phyloP scores from a whole-genome alignment of 1,140 invertebrate genomes.

The Panagrolaimus sp. region DNA sequence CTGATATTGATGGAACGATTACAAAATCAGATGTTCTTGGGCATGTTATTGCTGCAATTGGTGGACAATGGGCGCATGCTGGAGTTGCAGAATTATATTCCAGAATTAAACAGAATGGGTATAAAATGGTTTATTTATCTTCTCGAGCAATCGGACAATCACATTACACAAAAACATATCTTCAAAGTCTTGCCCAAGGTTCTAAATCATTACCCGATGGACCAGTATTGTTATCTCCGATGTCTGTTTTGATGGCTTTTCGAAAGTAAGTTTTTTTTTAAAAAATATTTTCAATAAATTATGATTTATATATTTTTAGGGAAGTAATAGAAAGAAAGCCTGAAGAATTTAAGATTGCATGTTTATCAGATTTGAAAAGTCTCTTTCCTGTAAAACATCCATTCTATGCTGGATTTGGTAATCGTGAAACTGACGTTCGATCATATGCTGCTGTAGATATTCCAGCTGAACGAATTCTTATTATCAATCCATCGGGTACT shows the following conservation, averaged over 20 bases:
- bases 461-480: conserved; percentile 90
- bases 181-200: conserved; percentile 85
- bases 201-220: conserved; percentile 88
- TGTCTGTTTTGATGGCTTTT: conserved; percentile 91
- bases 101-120: conserved; percentile 89
- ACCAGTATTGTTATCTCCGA: conserved; percentile 89
- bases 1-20: conserved; percentile 99
- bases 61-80: conserved; percentile 91
- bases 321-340: conserved; percentile 99
- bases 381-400: conserved; percentile 82
- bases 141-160: conserved; percentile 89
- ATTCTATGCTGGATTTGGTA: conserved; percentile 98
- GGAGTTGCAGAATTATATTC: conserved; percentile 95
- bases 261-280: conserved; percentile 68
- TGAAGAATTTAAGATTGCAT: conserved; percentile 97
- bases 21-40: conserved; percentile 97
- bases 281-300: background rate
- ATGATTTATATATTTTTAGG: conserved; percentile 62
- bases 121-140: conserved; percentile 73
- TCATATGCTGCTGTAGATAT: conserved; percentile 94
- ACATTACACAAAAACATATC: conserved; percentile 83
- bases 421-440: conserved; percentile 80
- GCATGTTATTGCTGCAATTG: conserved; percentile 93
- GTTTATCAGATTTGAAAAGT: conserved; percentile 85
- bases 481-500: conserved; percentile 93